These are phyloP conservation scores for Helostoma temminkii DNA, from an alignment of 2,797 vertebrate genomes.

Conservation along the genomic window DNA sequence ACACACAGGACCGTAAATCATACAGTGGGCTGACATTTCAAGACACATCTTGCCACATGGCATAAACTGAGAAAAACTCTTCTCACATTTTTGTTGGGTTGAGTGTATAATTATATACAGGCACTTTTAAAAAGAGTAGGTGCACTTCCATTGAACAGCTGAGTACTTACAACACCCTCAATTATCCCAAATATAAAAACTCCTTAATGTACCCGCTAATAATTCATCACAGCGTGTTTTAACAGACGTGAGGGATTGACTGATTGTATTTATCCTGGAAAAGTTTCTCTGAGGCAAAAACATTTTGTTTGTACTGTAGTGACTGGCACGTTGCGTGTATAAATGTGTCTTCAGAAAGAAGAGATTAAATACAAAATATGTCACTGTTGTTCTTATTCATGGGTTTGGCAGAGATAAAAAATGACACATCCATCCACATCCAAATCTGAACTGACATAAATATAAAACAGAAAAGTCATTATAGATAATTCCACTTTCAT, in stretches of 20 bases:
- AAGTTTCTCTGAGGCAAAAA: conserved; percentile 63
- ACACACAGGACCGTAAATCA: conserved; percentile 78
- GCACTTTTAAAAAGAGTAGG: conserved; percentile 60
- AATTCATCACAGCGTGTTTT: conserved; percentile 67
- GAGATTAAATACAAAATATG: conserved; percentile 18
- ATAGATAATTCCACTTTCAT: conserved; percentile 24
- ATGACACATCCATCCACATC: conserved; percentile 27
- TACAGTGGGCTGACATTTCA: conserved; percentile 72
- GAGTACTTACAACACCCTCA: conserved; percentile 80
- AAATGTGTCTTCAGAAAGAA: conserved; percentile 43
- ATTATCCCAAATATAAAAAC: conserved; percentile 79
- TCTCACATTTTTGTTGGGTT: conserved; percentile 61
- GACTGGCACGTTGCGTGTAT: conserved; percentile 36
- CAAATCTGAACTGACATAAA: conserved; percentile 28
- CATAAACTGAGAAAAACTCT: conserved; percentile 65
- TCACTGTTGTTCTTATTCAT: conserved; percentile 39
- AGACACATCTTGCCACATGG: conserved; percentile 75
- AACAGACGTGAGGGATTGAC: conserved; percentile 55
- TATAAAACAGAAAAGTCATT: conserved; percentile 42
- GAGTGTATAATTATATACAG: conserved; percentile 78
- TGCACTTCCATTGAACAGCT: conserved; percentile 60
- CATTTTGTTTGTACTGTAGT: conserved; percentile 16
- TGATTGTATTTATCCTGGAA: conserved; percentile 41
- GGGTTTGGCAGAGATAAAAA: conserved; percentile 41
- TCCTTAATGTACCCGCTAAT: conserved; percentile 76